phyloP scores from a whole-genome alignment of 2,113 vertebrate species.

The Leptocoma aspasia region DNA sequence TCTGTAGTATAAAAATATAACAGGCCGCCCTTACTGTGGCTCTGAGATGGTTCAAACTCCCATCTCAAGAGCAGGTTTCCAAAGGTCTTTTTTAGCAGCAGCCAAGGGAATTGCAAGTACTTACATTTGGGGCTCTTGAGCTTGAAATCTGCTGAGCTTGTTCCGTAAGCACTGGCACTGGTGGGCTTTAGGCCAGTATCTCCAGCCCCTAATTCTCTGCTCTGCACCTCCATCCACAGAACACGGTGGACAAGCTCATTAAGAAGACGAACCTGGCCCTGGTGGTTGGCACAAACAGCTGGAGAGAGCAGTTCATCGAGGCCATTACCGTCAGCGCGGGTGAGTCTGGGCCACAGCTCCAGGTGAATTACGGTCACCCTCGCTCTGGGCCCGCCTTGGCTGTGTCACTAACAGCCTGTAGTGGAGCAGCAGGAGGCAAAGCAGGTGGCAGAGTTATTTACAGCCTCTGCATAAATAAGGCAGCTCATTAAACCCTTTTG shows the following conservation, averaged over 20 bases:
- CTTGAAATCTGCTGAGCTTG: constrained; percentile 7
- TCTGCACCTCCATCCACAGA: constrained; percentile 74
- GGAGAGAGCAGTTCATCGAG: constrained; percentile 95
- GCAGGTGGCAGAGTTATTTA: neutral
- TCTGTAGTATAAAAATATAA: neutral
- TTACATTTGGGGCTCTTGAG: neutral
- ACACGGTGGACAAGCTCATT: constrained; percentile 94
- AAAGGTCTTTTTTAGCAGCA: neutral
- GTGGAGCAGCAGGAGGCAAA: neutral
- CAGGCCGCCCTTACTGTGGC: neutral
- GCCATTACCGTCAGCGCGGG: constrained; percentile 96
- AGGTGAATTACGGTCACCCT: neutral
- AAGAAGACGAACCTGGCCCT: constrained; percentile 98
- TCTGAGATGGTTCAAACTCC: neutral
- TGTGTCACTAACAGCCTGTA: neutral
- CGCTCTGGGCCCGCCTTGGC: neutral
- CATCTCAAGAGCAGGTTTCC: neutral
- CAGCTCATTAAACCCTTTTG: neutral
- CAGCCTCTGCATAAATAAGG: neutral
- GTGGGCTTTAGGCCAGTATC: neutral
- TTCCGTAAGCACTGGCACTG: neutral
- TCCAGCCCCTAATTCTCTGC: neutral
- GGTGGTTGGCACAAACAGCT: constrained; percentile 93
- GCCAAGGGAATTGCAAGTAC: neutral
- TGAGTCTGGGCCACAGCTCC: constrained; percentile 69